phyloP scores from a whole-genome alignment of 2,113 vertebrate species.

The Brachyhypopomus gauderio region DNA sequence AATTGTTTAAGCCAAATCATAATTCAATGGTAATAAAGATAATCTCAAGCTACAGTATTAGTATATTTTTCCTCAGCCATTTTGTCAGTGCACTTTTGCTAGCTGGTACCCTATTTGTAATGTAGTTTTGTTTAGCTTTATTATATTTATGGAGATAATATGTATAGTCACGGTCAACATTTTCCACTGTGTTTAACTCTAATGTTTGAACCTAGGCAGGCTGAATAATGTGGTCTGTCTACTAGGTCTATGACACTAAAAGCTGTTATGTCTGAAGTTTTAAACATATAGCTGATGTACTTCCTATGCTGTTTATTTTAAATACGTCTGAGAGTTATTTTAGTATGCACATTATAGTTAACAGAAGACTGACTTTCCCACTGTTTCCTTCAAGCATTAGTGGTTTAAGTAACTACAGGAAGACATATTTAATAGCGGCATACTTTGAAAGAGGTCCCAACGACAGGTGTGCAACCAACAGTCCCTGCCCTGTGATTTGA shows the following conservation, averaged over 20 bases:
- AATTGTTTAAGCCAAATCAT: too few species aligned
- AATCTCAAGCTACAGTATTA: too few species aligned
- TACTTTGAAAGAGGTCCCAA: constrained; percentile 24
- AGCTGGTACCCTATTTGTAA: too few species aligned
- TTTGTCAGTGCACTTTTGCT: too few species aligned
- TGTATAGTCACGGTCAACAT: background rate
- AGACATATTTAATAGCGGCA: background rate
- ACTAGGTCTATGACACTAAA: background rate
- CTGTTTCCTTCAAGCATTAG: background rate
- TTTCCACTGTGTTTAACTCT: background rate
- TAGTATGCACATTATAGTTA: background rate
- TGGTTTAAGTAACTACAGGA: constrained; percentile 16
- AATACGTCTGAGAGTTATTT: constrained; percentile 6
- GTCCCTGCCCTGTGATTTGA: background rate
- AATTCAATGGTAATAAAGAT: too few species aligned
- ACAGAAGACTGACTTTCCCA: background rate
- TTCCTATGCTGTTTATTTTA: constrained; percentile 7
- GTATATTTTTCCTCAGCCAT: too few species aligned
- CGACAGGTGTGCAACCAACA: constrained; percentile 35
- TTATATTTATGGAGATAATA: background rate
- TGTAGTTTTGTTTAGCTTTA: background rate
- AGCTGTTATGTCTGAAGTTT: constrained; percentile 20
- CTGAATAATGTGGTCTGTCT: background rate
- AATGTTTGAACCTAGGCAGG: background rate
- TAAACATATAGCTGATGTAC: background rate